Conservation (phyloP, 2,888 invertebrate species). For the Drosophila ezoana region DNA sequence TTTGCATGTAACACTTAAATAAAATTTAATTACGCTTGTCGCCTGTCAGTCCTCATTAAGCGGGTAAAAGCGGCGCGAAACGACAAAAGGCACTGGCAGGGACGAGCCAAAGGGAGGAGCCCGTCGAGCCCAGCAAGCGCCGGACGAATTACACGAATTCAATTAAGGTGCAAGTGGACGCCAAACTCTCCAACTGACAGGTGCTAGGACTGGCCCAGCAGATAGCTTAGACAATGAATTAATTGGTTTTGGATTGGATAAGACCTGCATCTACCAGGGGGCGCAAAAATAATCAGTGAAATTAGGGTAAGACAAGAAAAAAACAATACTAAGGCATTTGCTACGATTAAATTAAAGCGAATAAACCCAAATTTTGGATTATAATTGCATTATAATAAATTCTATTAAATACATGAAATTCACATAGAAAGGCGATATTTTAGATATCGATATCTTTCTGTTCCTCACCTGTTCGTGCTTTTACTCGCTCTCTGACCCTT, state of each 20-base stretch:
- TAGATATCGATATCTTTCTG: no score
- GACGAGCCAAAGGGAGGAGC: neutral
- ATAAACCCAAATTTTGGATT: neutral
- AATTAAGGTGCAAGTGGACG: conserved; percentile 71
- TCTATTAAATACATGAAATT: no score
- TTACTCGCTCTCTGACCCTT: no score
- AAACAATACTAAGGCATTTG: neutral
- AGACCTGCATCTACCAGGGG: neutral
- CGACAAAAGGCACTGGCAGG: conserved; percentile 8
- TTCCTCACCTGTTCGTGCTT: no score
- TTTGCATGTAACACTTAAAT: conserved; percentile 82
- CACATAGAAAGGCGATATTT: no score
- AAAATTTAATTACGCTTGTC: conserved; percentile 84
- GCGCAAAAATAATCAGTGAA: conserved; percentile 3
- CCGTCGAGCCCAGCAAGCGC: conserved; percentile 26
- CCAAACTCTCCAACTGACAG: conserved; percentile 42
- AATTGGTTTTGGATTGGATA: conserved; percentile 51
- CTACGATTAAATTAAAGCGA: conserved; percentile 1
- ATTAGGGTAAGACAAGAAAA: neutral
- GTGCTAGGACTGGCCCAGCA: conserved; percentile 59
- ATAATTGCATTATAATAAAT: no score
- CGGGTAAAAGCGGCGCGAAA: conserved; percentile 13
- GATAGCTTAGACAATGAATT: conserved; percentile 67
- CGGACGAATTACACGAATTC: conserved; percentile 77
- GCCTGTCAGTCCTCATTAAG: conserved; percentile 83